Evolutionary conservation across 1,140 invertebrate genomes (phyloP), one percentile per base, ranked within the genome.

Genomic region (Rhyzopertha dominica): DNA sequence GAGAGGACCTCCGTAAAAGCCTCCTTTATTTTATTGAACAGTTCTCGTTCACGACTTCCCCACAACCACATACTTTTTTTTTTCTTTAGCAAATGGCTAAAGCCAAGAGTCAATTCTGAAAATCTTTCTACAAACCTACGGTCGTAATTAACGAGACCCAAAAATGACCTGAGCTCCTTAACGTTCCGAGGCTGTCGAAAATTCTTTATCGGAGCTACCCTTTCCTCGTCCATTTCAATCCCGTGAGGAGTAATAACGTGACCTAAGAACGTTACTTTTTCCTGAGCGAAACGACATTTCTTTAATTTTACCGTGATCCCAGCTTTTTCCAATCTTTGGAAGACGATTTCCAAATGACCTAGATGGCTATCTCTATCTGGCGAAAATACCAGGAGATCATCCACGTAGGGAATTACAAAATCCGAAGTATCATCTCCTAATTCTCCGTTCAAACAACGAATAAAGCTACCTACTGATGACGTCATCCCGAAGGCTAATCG

Each of bases 351-450:
- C 1, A 75, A 24, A 17, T 67, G 40, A 12, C 43, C 16, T 0
- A 75, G 40, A 45, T 77, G 73, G n/a, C 69, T 54, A 4, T 72
- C 61, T 5, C 18, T 10, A 5, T 1, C 9, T 4, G 8, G 16
- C 4, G 41, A 58, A 23, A 61, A 59, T 10, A 75, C 49, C 1
- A 76, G 48, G 1, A 76, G 56, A 41, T 79, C 75, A 51, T 78
- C 74, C 8, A 35, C 32, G 19, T 35, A 35, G n/a, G 32, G 32
- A 35, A 35, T 35, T n/a, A 35, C 32, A 8, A 35, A 39, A n/a
- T 22, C 24, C 25, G 2, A n/a, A 9, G 25, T 12, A n/a, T 39
- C 36, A 8, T 17, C 2, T n/a, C 36, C 36, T 23, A 39, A 39
- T 24, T 24, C 17, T 26, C n/a, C 25, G 13, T n/a, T 2, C 19